These are phyloP conservation scores for Cheilosia pagana DNA, from an alignment of 2,888 invertebrate genomes.

Conservation along the genomic window DNA sequence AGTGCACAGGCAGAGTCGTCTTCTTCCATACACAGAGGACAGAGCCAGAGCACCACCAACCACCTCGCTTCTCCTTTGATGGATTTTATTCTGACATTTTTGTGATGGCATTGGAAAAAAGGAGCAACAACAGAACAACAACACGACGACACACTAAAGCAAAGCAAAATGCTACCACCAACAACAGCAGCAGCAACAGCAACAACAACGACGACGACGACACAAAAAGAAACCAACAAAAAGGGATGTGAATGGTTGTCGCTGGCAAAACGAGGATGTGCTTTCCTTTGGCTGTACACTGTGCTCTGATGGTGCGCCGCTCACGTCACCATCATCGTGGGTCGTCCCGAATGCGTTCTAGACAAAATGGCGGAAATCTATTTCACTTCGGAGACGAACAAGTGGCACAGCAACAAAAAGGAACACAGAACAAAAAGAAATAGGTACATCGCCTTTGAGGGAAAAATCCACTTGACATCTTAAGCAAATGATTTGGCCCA, in stretches of 20 bases:
- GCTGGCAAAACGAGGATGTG: slow-evolving; percentile 67
- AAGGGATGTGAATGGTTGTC: slow-evolving; percentile 74
- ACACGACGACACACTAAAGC: slow-evolving; percentile 42
- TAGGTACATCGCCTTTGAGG: slow-evolving; percentile 12
- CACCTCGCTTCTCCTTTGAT: slow-evolving; percentile 70
- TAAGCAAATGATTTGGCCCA: slow-evolving; percentile 75
- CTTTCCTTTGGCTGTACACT: slow-evolving; percentile 46
- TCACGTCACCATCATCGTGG: slow-evolving; percentile 67
- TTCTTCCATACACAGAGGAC: slow-evolving; percentile 1
- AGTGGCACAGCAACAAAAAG: slow-evolving; percentile 31
- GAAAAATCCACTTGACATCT: slow-evolving; percentile 73
- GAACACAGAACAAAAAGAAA: neutral
- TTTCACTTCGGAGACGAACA: slow-evolving; percentile 45
- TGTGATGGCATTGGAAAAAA: slow-evolving; percentile 73
- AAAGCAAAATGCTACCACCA: slow-evolving; percentile 26
- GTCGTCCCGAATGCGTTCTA: slow-evolving; percentile 53
- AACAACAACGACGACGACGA: slow-evolving; percentile 30
- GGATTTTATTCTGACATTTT: slow-evolving; percentile 75
- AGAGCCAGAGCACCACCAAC: slow-evolving; percentile 58
- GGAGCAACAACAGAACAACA: slow-evolving; percentile 39
- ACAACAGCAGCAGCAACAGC: slow-evolving; percentile 22
- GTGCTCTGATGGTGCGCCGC: slow-evolving; percentile 51
- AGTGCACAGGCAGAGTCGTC: neutral
- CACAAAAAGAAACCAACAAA: slow-evolving; percentile 48
- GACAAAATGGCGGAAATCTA: slow-evolving; percentile 74